Base-by-base conservation (phyloP, 2,888 invertebrate species). In the Achlya flavicornis region DNA sequence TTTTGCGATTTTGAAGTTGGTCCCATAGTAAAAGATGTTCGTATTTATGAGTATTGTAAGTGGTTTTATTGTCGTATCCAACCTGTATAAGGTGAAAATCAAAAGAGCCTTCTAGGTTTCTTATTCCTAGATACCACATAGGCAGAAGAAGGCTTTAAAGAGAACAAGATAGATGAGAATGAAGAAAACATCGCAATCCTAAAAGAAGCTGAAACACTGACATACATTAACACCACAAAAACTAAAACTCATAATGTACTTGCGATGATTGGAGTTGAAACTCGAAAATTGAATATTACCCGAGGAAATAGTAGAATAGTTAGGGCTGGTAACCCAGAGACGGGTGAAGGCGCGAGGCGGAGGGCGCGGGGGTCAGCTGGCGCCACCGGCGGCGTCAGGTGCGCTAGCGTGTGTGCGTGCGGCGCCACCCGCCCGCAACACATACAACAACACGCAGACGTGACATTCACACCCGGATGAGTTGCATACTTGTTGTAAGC, bases 311-410 rank as follows among this genome's bases (percentile, higher is more conserved):
- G 73, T 73, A 66, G 76, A 64, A 62, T 58, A 66, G 60, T 69
- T 63, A 57, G n/a, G 16, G 57, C 67, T 80, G 82, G 87, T 79
- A 81, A 73, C 81, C 69, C 81, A 43, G 48, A 38, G 57, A 77
- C 66, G 78, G 78, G 79, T 66, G 65, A 66, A 46, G 73, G 77
- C 66, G 74, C 66, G 72, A 70, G 67, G 75, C 66, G 74, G 76
- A 10, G 72, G 77, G 70, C 68, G 75, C 67, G 74, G 76, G 48
- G 72, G 73, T 70, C 75, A 81, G 77, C 89, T 90, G 92, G 91
- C 92, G 92, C 91, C 92, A 90, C 89, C 87, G 88, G 84, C 90
- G 91, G 91, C 92, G 93, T 92, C 93, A 93, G 92, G 93, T 93
- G 93, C 78, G 79, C 87, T 88, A 86, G 84, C 75, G 66, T 86